These are phyloP conservation scores for Cephus rjabovi DNA, from an alignment of 2,888 invertebrate genomes.

Conservation along the genomic window DNA sequence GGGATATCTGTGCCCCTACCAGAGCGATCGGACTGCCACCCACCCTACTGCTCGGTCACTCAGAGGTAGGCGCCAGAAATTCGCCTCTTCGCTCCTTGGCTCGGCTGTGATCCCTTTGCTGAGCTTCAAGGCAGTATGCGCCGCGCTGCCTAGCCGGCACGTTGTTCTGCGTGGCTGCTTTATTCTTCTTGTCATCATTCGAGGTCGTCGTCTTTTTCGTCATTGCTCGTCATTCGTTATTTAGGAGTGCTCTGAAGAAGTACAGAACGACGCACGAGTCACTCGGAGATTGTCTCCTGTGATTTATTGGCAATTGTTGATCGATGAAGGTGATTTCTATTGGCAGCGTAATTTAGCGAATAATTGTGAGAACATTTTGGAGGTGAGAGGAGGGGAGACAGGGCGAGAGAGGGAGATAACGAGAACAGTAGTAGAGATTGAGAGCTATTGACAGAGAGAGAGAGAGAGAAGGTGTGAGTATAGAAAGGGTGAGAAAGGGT, in stretches of 20 bases:
- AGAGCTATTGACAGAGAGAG: conserved; percentile 5
- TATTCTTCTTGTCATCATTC: background rate
- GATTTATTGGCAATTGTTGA: background rate
- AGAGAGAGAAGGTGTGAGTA: conserved; percentile 4
- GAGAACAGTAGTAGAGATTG: background rate
- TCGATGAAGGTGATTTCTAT: background rate
- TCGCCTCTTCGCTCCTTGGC: conserved; percentile 45
- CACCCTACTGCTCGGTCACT: conserved; percentile 20
- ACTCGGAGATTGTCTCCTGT: background rate
- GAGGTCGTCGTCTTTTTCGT: conserved; percentile 1
- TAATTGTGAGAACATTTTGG: background rate
- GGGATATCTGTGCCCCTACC: conserved; percentile 3
- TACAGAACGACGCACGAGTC: background rate
- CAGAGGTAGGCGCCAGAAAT: conserved; percentile 54
- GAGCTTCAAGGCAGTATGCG: conserved; percentile 52
- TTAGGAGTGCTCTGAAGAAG: background rate
- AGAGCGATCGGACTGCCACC: conserved; percentile 31
- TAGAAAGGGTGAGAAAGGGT: background rate
- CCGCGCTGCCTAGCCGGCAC: conserved; percentile 61
- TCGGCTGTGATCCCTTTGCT: conserved; percentile 41
- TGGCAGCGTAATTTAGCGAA: background rate
- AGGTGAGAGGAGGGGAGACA: background rate
- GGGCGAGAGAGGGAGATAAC: background rate
- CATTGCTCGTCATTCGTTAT: conserved; percentile 3
- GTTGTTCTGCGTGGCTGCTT: conserved; percentile 27